These are phyloP conservation scores for Achroia grisella DNA, from an alignment of 1,140 invertebrate genomes.

Conservation along the genomic window DNA sequence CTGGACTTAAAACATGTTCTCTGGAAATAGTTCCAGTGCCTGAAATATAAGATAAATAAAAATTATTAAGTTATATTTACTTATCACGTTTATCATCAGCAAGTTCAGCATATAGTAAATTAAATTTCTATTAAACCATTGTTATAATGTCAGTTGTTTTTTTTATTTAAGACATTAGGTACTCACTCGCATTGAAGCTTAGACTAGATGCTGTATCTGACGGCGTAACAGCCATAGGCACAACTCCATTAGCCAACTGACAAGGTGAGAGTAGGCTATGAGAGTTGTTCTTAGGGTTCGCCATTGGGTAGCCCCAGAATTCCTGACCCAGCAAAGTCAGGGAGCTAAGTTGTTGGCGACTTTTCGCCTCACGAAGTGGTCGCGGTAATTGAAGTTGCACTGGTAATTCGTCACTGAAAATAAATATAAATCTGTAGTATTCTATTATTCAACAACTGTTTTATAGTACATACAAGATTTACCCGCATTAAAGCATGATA, in stretches of 20 bases:
- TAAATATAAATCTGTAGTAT: no score
- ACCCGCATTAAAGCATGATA: no score
- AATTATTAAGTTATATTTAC: no score
- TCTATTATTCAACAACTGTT: no score
- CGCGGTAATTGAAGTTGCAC: constrained; percentile 90
- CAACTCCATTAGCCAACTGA: constrained; percentile 50
- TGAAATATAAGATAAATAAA: constrained; percentile 15
- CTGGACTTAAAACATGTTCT: constrained; percentile 66
- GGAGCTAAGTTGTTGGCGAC: constrained; percentile 91
- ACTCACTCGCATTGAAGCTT: constrained; percentile 76
- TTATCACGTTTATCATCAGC: no score
- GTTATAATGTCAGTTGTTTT: no score
- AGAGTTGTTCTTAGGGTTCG: constrained; percentile 77
- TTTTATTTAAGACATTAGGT: constrained; percentile 4
- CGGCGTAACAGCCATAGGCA: constrained; percentile 74
- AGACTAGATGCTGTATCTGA: constrained; percentile 77
- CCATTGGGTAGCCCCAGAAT: constrained; percentile 92
- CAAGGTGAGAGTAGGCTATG: constrained; percentile 48
- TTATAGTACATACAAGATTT: no score
- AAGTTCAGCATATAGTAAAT: no score
- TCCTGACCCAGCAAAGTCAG: constrained; percentile 94
- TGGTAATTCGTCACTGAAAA: constrained; percentile 91
- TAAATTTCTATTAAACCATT: no score
- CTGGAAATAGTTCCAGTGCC: constrained; percentile 48
- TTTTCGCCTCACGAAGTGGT: constrained; percentile 88